A percentile compares a stretch with the other conserved stretches of the same genome.
These are phyloP conservation scores for Marmota monax DNA, from an alignment of 2,113 vertebrate species.

Conservation along the genomic window DNA sequence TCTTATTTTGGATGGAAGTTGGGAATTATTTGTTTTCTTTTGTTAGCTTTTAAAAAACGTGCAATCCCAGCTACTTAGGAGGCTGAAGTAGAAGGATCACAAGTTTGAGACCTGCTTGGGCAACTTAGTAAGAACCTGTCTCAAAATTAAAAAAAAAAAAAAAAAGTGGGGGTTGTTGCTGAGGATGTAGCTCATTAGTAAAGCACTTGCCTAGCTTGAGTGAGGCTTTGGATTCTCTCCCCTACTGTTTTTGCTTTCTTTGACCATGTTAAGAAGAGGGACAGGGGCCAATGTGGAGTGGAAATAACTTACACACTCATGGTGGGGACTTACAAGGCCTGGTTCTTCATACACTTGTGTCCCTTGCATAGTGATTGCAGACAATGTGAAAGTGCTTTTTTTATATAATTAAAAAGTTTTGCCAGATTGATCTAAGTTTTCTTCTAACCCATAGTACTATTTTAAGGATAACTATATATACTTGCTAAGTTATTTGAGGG, in stretches of 20 bases:
- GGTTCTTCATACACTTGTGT: accelerated
- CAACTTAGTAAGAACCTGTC: too few relatives aligned
- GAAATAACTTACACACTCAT: neutral
- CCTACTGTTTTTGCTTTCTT: neutral
- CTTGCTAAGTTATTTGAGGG: neutral
- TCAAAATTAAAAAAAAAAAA: too few relatives aligned
- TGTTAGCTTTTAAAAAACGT: neutral
- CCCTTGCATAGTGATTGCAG: neutral
- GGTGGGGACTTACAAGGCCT: neutral
- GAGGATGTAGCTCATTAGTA: too few relatives aligned
- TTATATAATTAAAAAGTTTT: neutral
- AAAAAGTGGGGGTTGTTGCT: too few relatives aligned
- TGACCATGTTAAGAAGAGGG: neutral
- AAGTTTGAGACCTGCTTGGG: too few relatives aligned
- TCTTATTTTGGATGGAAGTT: neutral
- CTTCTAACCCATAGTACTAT: neutral
- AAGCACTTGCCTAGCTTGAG: neutral
- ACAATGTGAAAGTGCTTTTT: neutral
- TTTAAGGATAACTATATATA: neutral
- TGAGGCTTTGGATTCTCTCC: neutral
- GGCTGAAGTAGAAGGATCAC: too few relatives aligned
- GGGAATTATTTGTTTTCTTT: neutral
- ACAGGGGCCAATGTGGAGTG: too few relatives aligned
- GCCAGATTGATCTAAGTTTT: neutral
- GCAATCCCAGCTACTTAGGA: too few relatives aligned